A percentile compares a stretch with the other conserved stretches of the same genome.
These are phyloP conservation scores for Agelas oroides DNA, from an alignment of 37 sponge, comb jelly and placozoan genomes.

Conservation along the genomic window DNA sequence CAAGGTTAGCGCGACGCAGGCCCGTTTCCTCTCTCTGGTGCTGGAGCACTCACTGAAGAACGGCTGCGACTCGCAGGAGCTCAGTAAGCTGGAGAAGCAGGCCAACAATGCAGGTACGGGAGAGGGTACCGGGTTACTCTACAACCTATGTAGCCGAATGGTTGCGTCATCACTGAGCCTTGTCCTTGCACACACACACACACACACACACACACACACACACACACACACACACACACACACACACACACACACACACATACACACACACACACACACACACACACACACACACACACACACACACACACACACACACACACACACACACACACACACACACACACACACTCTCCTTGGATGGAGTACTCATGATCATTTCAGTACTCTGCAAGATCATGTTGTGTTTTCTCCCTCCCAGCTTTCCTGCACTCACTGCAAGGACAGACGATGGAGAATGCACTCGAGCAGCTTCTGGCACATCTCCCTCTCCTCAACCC, in stretches of 20 bases:
- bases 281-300: background rate
- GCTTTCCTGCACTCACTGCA: conserved; percentile 77
- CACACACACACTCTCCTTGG: conserved; percentile 32
- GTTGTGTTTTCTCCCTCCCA: conserved; percentile 29
- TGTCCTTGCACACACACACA: background rate
- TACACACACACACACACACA: conserved; percentile 1
- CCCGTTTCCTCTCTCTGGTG: conserved; percentile 84
- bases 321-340: conserved; percentile 9
- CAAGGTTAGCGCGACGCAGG: conserved; percentile 81
- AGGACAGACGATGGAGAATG: conserved; percentile 63
- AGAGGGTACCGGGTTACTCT: background rate
- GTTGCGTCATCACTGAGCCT: background rate
- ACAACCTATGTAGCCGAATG: background rate
- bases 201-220: conserved; percentile 8
- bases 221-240: background rate
- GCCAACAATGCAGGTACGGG: conserved; percentile 85
- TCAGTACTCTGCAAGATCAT: too few species aligned
- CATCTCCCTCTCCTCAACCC: conserved; percentile 86
- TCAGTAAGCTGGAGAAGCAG: conserved; percentile 73
- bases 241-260: conserved; percentile 4
- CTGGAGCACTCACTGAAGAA: conserved; percentile 71
- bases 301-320: conserved; percentile 7
- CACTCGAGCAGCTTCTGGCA: conserved; percentile 64
- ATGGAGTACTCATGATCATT: conserved; percentile 42
- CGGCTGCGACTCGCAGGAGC: conserved; percentile 57